These are phyloP conservation scores for Botia almorhae DNA, from an alignment of 2,797 vertebrate genomes.

Conservation along the genomic window DNA sequence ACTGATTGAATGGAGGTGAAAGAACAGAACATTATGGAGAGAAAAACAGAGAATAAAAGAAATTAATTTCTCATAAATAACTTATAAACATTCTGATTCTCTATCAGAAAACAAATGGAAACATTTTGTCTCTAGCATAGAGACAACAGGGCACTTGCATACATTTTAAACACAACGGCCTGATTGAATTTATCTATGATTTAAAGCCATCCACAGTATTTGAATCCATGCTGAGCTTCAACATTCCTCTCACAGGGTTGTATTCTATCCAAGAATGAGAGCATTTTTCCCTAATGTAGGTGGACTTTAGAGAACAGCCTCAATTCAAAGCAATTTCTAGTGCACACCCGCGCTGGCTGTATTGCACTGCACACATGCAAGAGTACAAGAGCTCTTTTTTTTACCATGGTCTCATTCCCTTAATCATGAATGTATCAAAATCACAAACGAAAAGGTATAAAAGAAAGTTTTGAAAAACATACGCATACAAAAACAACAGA, in stretches of 20 bases:
- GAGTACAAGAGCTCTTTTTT: constrained; percentile 40
- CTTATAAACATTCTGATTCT: constrained; percentile 68
- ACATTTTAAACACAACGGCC: constrained; percentile 69
- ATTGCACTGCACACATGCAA: constrained; percentile 45
- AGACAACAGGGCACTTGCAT: constrained; percentile 68
- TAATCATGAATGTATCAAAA: constrained; percentile 35
- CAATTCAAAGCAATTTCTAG: constrained; percentile 61
- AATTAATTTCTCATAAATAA: constrained; percentile 68
- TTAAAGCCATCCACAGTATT: constrained; percentile 66
- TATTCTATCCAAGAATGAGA: constrained; percentile 62
- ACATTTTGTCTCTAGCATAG: constrained; percentile 65
- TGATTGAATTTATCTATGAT: constrained; percentile 76
- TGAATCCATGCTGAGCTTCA: constrained; percentile 72
- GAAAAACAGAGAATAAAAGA: constrained; percentile 24
- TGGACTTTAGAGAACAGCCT: constrained; percentile 66
- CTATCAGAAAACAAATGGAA: constrained; percentile 65
- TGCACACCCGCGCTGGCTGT: constrained; percentile 47
- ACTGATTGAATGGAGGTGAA: constrained; percentile 1
- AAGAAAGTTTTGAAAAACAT: constrained; percentile 33
- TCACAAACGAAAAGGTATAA: constrained; percentile 31
- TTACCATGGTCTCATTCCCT: constrained; percentile 7
- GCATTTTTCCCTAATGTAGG: constrained; percentile 61
- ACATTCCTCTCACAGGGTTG: constrained; percentile 68
- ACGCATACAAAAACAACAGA: constrained; percentile 52
- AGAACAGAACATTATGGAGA: constrained; percentile 5